Evolutionary conservation across 2,888 invertebrate species (phyloP).

Genomic region (Amphipyra berbera): DNA sequence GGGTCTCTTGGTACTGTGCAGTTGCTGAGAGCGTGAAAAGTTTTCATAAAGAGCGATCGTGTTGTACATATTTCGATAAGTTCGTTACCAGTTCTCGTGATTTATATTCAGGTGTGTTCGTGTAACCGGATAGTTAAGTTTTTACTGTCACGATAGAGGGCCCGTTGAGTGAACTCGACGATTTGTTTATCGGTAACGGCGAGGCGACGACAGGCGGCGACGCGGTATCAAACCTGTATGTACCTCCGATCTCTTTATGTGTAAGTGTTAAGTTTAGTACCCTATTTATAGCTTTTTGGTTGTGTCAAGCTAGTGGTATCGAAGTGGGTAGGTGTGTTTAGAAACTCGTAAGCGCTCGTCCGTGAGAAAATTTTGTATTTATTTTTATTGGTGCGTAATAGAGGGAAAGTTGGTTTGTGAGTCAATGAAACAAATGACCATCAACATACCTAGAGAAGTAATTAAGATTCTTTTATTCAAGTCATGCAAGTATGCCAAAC

Average conservation of each 20-base stretch:
- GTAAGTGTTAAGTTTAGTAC: slow-evolving; percentile 85
- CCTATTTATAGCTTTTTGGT: slow-evolving; percentile 84
- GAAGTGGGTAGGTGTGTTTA: slow-evolving; percentile 43
- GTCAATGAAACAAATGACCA: slow-evolving; percentile 15
- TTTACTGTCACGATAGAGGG: slow-evolving; percentile 86
- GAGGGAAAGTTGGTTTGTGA: slow-evolving; percentile 29
- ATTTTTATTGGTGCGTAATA: slow-evolving; percentile 45
- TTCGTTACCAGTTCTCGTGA: slow-evolving; percentile 80
- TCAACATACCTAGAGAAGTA: not conserved
- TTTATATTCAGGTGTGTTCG: slow-evolving; percentile 86
- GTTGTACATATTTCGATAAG: slow-evolving; percentile 85
- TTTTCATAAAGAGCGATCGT: slow-evolving; percentile 78
- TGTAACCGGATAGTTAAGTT: slow-evolving; percentile 87
- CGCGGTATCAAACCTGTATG: slow-evolving; percentile 82
- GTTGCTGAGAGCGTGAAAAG: slow-evolving; percentile 69
- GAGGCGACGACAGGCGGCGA: slow-evolving; percentile 84
- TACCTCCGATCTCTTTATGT: slow-evolving; percentile 82
- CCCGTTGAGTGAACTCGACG: slow-evolving; percentile 79
- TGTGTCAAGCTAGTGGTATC: slow-evolving; percentile 67
- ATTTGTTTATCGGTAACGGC: slow-evolving; percentile 84
- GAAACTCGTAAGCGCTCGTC: slow-evolving; percentile 55
- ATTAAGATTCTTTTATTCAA: not conserved
- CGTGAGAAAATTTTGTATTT: slow-evolving; percentile 59
- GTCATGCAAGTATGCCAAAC: no score
- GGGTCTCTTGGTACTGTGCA: slow-evolving; percentile 36